Evolutionary conservation across 2,888 invertebrate species (phyloP).

Genomic region (Chironomus riparius): DNA sequence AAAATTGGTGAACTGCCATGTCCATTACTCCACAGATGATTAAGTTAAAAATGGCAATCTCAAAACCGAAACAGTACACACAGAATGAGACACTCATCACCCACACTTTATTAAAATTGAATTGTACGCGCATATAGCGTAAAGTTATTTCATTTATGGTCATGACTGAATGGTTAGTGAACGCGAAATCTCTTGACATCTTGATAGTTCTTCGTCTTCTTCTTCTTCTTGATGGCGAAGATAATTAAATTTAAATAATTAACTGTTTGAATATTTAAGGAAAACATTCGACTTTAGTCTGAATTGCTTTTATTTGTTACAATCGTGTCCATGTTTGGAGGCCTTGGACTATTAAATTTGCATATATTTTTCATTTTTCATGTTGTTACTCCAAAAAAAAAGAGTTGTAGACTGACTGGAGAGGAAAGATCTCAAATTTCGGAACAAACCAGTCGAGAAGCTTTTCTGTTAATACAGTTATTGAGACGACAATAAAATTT

Average conservation of each 20-base stretch:
- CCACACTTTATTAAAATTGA: slow-evolving; percentile 7
- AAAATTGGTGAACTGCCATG: background rate
- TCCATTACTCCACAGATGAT: background rate
- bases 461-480: no score
- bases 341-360: background rate
- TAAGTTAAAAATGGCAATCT: background rate
- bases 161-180: background rate
- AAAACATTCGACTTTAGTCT: background rate
- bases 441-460: background rate
- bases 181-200: slow-evolving; percentile 13
- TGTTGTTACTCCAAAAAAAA: background rate
- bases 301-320: slow-evolving; percentile 4
- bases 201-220: background rate
- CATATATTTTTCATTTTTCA: background rate
- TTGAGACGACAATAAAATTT: no score
- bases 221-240: background rate
- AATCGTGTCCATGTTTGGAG: background rate
- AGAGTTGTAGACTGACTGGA: background rate
- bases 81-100: slow-evolving; percentile 4
- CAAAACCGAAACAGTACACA: background rate
- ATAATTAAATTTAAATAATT: slow-evolving; percentile 25
- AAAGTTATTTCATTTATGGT: slow-evolving; percentile 4
- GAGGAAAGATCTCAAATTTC: background rate
- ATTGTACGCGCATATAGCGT: background rate
- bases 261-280: slow-evolving; percentile 7